phyloP scores from a whole-genome alignment of 2,888 invertebrate species.

The Stenolophus ochropezus region DNA sequence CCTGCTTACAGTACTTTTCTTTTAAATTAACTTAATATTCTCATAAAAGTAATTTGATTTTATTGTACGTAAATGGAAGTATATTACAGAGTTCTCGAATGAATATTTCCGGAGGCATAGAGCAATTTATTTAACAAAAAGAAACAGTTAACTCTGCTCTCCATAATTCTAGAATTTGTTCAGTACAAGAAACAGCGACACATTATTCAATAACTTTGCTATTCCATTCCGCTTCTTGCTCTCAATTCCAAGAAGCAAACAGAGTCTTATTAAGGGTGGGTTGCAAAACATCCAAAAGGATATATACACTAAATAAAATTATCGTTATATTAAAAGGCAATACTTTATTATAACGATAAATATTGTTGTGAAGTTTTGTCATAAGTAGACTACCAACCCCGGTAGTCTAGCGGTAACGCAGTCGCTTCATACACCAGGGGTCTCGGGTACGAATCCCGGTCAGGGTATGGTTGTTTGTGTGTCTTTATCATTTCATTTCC shows the following conservation, averaged over 20 bases:
- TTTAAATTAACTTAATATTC: not conserved
- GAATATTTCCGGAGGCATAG: not conserved
- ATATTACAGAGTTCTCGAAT: not conserved
- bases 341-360: no score
- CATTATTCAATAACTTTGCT: constrained; percentile 24
- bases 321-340: no score
- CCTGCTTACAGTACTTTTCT: no score
- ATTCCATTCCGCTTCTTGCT: constrained; percentile 9
- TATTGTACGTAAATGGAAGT: not conserved
- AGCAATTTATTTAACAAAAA: constrained; percentile 11
- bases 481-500: no score
- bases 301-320: not conserved
- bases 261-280: not conserved
- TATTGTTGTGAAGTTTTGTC: no score
- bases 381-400: no score
- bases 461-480: no score
- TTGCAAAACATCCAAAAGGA: not conserved
- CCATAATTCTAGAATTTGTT: constrained; percentile 15
- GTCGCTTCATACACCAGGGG: no score
- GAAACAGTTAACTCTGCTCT: not conserved
- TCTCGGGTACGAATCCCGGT: no score
- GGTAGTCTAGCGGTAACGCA: no score
- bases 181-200: constrained; percentile 7
- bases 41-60: not conserved
- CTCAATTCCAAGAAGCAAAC: not conserved